Evolutionary conservation across 2,113 vertebrate species (phyloP), one percentile per base, ranked within the genome.

Genomic region (Butorides virescens): DNA sequence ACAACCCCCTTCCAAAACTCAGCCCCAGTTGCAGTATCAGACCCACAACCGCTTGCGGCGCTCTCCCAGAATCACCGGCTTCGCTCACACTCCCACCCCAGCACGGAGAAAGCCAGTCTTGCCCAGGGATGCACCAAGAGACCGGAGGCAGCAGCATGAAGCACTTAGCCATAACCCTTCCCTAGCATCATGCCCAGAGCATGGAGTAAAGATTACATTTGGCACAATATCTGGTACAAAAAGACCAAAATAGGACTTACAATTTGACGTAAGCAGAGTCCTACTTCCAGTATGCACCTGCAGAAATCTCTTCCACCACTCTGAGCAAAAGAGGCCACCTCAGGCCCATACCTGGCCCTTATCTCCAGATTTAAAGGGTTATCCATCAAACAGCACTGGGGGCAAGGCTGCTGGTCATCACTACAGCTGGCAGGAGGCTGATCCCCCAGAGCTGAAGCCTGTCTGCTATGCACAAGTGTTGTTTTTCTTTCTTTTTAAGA

Each of bases 201-300:
- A 39, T 0, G 0, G 15, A 62, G 13, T 0, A 46, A 73, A 77
- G 0, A 10, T 19, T 9, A 19, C 7, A 70, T 55, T 75, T 68
- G 27, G 12, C 32, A n/a, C 22, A 72, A 63, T 11, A 52, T 5
- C 15, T 21, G 1, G 3, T 11, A 52, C 3, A 68, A 86, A 88
- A 58, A 3, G 13, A 84, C 7, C 8, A 52, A 72, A 82, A 23
- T 2, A 86, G 11, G 12, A 79, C 62, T 94, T 27, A 86, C 21
- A 10, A 18, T 12, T 17, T 37, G 22, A 36, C 6, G 11, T 0
- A 65, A 15, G 9, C 14, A 18, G 19, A 30, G 36, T 21, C 15
- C 65, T 56, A 15, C n/a, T 22, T 61, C 63, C 25, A 49, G 13
- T 0, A 17, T 1, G 4, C 11, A 20, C 8, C 29, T 15, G 2